Percentiles rank a stretch among this genome's conserved stretches.
phyloP scores from a whole-genome alignment of 2,797 vertebrate species.

The Hydrocynus forskahlii region DNA sequence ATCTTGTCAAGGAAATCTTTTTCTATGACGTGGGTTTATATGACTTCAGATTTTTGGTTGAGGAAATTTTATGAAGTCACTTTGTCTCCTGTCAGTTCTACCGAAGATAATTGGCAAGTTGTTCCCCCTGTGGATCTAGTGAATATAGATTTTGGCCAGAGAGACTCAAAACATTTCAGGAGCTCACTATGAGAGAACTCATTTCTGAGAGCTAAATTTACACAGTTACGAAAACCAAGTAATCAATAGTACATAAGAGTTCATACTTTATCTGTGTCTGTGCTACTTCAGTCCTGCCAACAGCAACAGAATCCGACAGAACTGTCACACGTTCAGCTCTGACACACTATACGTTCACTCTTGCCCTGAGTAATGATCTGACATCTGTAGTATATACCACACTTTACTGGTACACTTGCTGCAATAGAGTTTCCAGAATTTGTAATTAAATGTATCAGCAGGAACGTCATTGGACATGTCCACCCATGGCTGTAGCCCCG shows the following conservation, averaged over 20 bases:
- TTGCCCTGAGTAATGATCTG: no score
- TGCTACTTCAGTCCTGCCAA: neutral
- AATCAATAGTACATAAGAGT: slow-evolving; percentile 10
- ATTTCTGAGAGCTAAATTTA: slow-evolving; percentile 22
- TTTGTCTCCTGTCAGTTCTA: neutral
- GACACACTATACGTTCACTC: no score
- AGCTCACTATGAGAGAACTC: neutral
- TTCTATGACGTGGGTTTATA: neutral
- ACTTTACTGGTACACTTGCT: no score
- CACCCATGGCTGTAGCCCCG: no score
- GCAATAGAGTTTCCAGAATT: no score
- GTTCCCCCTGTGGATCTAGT: slow-evolving; percentile 5
- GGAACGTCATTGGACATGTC: no score
- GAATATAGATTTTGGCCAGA: slow-evolving; percentile 34
- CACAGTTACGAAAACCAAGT: neutral
- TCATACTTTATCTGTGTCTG: slow-evolving; percentile 7
- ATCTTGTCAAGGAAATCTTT: neutral
- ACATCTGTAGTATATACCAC: no score
- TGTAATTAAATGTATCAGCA: no score
- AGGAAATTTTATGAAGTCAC: neutral
- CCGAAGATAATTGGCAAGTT: slow-evolving; percentile 8
- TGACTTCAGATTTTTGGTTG: neutral
- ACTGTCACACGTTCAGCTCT: neutral
- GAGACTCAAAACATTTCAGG: slow-evolving; percentile 2
- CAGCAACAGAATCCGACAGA: slow-evolving; percentile 1